These are phyloP conservation scores for Hirudinaria manillensis DNA, from an alignment of 2,888 invertebrate species.

Conservation along the genomic window DNA sequence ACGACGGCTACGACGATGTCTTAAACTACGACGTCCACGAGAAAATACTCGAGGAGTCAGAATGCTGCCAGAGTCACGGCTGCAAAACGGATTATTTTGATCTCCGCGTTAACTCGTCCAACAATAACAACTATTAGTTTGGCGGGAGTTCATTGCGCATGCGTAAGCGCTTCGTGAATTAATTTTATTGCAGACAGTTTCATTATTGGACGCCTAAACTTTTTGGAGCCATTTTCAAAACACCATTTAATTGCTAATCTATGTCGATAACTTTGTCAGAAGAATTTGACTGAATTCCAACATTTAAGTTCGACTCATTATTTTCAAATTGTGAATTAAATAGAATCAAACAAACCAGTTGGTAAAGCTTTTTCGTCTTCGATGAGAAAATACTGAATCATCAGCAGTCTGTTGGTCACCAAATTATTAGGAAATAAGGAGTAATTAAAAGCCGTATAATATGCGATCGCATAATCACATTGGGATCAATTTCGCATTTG, in stretches of 20 bases:
- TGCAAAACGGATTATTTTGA: conserved; percentile 8
- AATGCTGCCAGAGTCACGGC: background rate
- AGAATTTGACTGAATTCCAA: background rate
- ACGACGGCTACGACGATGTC: conserved; percentile 17
- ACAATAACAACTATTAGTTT: too few relatives aligned
- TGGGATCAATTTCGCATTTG: too few relatives aligned
- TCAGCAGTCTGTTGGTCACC: too few relatives aligned
- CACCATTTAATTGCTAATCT: background rate
- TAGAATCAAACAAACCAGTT: too few relatives aligned
- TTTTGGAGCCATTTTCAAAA: background rate
- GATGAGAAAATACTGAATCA: too few relatives aligned
- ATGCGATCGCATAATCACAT: too few relatives aligned
- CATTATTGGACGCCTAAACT: background rate
- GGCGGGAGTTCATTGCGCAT: too few relatives aligned
- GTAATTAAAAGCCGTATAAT: too few relatives aligned
- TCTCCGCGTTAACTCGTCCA: background rate
- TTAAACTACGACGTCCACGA: background rate
- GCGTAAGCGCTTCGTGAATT: background rate
- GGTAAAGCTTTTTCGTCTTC: too few relatives aligned
- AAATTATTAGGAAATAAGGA: too few relatives aligned
- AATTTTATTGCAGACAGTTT: conserved; percentile 7
- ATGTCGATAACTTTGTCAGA: background rate
- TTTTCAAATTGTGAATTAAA: too few relatives aligned
- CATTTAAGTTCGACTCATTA: too few relatives aligned
- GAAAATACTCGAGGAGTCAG: background rate